Base-by-base conservation (phyloP, 2,888 invertebrate species). In the Maniola hyperantus region DNA sequence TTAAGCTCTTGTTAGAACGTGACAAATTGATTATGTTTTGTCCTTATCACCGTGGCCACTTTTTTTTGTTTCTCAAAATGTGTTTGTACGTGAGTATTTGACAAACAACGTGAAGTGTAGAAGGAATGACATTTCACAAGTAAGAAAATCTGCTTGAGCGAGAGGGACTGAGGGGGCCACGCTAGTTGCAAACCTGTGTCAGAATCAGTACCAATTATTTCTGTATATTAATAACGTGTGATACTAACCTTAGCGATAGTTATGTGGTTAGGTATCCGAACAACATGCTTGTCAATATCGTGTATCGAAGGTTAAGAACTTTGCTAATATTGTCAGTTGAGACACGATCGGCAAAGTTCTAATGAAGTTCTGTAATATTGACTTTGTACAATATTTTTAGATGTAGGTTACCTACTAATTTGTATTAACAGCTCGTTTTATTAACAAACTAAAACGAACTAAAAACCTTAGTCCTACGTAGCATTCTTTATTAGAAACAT, bases 291-390 rank as follows among this genome's bases (percentile, higher is more conserved):
- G 68, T 68, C 68, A 68, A 65, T 68, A 68, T 57, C 61, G 55
- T 55, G 46, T 61, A 61, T 60, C 65, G 60, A 65, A 42, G 39
- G 61, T 65, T 42, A 39, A 61, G 44, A 68, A 68, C 65, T 68
- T 68, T 68, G 65, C 33, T 68, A 68, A 68, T 68, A 68, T 61
- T 65, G 68, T 68, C 65, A 68, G 65, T 64, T 65, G 50, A 57
- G 65, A 65, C 65, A 68, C 65, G 65, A 65, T 61, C 68, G 51
- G 50, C 20, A 65, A 65, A 60, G 55, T 68, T 57, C 51, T 48
- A 57, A 44, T 57, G 51, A 61, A 58, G 39, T 58, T 42, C 20
- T 13, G 18, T 58, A 5, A 57, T 36, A 57, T 57, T 50, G 20
- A 51, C 57, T 20, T 58, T 58, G 42, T 57, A 57, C 36, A 18